phyloP scores from a whole-genome alignment of 2,113 vertebrate species.

The Alosa alosa region DNA sequence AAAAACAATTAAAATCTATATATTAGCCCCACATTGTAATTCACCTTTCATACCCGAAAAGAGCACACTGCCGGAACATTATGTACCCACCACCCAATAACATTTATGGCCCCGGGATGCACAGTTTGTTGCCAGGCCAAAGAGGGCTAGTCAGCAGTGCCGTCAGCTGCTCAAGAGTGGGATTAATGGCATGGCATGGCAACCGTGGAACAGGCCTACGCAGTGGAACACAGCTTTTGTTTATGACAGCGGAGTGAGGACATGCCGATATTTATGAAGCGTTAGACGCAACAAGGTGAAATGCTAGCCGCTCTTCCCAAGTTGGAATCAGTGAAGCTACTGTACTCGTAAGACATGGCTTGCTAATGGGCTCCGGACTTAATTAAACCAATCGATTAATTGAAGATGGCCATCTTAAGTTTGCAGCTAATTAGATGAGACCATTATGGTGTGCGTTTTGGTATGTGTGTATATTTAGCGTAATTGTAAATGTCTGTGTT shows the following conservation, averaged over 20 bases:
- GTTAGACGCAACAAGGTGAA: background rate
- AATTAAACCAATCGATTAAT: conserved; percentile 18
- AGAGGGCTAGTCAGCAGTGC: conserved; percentile 2
- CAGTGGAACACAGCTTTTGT: background rate
- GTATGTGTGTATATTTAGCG: background rate
- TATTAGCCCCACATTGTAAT: conserved; percentile 3
- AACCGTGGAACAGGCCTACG: background rate
- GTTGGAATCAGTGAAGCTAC: background rate
- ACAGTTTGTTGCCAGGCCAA: background rate
- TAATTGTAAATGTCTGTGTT: background rate
- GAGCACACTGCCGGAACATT: background rate
- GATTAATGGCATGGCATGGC: background rate
- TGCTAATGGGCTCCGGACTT: conserved; percentile 6
- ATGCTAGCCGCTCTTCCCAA: background rate
- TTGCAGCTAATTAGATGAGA: background rate
- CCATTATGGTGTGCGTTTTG: background rate
- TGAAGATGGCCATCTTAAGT: background rate
- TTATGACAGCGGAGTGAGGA: conserved; percentile 18
- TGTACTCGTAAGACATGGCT: background rate
- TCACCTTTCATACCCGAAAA: background rate
- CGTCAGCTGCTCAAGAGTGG: background rate
- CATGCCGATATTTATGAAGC: conserved; percentile 5
- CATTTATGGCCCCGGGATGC: background rate
- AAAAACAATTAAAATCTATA: background rate
- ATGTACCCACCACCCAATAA: conserved; percentile 14